Base-by-base conservation (phyloP, 2,113 vertebrate genomes). In the Tragelaphus imberbis region DNA sequence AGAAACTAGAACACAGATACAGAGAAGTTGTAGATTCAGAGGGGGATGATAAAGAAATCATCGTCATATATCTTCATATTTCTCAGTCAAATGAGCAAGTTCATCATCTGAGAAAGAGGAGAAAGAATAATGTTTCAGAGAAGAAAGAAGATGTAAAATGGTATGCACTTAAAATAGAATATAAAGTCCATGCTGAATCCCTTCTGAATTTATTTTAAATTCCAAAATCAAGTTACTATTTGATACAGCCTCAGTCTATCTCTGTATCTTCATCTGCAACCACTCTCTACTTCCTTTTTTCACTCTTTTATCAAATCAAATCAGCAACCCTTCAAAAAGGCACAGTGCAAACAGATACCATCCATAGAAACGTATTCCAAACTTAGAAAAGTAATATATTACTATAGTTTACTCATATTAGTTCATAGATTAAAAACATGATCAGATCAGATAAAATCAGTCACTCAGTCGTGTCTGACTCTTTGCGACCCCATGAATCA, bases 61-160 rank as follows among this genome's bases (percentile, higher is more conserved):
- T 90, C 61, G 53, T 84, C 30, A 86, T 47, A 89, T 87, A 86
- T 28, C 79, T 97, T 90, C 25, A 96, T 93, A 88, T 85, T 94
- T 92, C 68, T 84, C 84, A 89, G 53, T 71, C n/a, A 97, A 87
- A 68, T 53, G 63, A 85, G 44, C 58, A 94, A 71, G 3, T 81
- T 89, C 68, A 93, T 89, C n/a, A 59, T 53, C 36, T 8, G 19
- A 80, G n/a, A 77, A 82, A 56, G 51, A 68, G 13, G 27, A 30
- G 21, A 19, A 28, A 56, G 4, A n/a, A 40, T 56, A 79, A 84
- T 59, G 33, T 8, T 9, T 49, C n/a, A 81, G 19, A 77, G n/a
- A 85, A 30, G 56, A 84, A 13, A 77, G 17, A 79, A 90, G 28
- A 6, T 33, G 0, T 49, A 88, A 88, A 90, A 53, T 84, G 16